Evolutionary conservation across 2,888 invertebrate species (phyloP), one percentile per base, ranked within the genome.

Genomic region (Scaptomyza polygonia): DNA sequence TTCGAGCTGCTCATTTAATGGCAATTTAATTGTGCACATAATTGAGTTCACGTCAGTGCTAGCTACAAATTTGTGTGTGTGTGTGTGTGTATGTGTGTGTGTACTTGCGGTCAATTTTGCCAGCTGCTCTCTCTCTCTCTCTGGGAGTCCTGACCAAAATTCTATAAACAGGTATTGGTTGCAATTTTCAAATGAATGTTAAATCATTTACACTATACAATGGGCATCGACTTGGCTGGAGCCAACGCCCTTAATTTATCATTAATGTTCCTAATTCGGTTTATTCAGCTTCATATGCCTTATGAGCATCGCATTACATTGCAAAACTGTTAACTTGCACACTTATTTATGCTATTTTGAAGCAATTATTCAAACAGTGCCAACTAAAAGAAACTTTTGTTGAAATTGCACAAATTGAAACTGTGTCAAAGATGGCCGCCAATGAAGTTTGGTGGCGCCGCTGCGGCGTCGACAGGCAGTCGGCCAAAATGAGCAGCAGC

Each of bases 1-100:
- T 59, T 55, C 67, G 29, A 73, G 68, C 52, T 68, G 63, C 63
- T 55, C 80, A 57, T 54, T 64, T 83, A 83, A 86, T 83, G 66
- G 86, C 70, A 77, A 80, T 86, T 80, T 83, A 77, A 86, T 86
- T 75, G 77, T 71, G 67, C 71, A 59, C 67, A 76, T 79, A 75
- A 77, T 77, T 79, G 63, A 67, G 65, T 69, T 65, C 48, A 55
- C 45, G 27, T 58, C 16, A 21, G 32, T 49, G 14, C 47, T 12
- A 12, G 14, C n/a, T 30, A 8, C 51, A 25, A n/a, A 5, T 56
- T 39, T 36, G 32, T 30, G 9, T 32, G 32, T 45, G 43, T 56
- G 40, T 29, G 11, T 39, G 39, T 21, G 25, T 2, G 25, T 25
- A 5, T 25, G 25, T 25, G 25, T 18, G 18, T 62, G 53, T 51